Percentiles rank a stretch among this genome's conserved stretches.
phyloP scores from a whole-genome alignment of 2,797 vertebrate genomes.

The Phaenicophaeus curvirostris region DNA sequence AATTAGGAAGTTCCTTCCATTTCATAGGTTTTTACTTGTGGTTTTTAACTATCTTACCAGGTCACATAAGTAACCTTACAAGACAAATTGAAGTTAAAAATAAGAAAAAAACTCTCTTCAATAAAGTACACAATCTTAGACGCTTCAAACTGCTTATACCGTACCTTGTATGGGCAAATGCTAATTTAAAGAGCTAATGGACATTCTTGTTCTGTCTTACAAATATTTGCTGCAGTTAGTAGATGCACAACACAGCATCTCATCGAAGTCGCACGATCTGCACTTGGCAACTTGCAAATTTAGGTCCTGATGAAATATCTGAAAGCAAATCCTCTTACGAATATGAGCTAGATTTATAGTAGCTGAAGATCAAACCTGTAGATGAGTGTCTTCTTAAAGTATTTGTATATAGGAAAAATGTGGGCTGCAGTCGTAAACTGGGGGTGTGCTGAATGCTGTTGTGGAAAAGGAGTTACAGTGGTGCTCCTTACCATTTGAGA shows the following conservation, averaged over 20 bases:
- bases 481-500: not conserved
- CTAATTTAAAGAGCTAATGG: not conserved
- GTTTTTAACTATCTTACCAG: not conserved
- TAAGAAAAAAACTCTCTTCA: not conserved
- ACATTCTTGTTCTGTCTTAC: not conserved
- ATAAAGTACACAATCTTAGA: not conserved
- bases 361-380: not conserved
- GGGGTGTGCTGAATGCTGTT: not conserved
- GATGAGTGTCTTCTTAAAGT: not conserved
- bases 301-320: not conserved
- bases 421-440: not conserved
- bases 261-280: not conserved
- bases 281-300: not conserved
- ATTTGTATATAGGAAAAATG: not conserved
- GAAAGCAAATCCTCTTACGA: not conserved
- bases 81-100: not conserved
- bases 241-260: not conserved
- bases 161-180: not conserved
- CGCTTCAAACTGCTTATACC: not conserved
- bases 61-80: not conserved
- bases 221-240: not conserved
- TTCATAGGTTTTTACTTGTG: not conserved
- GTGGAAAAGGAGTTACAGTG: not conserved
- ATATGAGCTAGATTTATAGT: not conserved
- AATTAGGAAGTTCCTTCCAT: not conserved